Base-by-base conservation (phyloP, 30 jellyfish, hydroid and myxozoan species). In the Chrysaora quinquecirrha region DNA sequence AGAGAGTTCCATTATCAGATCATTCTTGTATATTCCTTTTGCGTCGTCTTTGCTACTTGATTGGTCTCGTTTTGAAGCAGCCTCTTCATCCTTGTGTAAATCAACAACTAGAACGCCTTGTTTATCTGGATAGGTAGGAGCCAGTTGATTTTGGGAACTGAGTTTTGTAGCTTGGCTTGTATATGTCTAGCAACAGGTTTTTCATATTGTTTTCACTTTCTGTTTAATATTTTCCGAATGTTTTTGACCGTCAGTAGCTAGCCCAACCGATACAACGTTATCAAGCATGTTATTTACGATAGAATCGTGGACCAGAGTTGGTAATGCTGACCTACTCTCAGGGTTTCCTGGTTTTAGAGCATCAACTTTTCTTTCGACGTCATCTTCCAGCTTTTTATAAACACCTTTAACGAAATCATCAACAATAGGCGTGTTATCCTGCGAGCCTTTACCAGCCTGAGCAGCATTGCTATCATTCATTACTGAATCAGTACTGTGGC, bases 1-100 rank as follows among this genome's bases (percentile, higher is more conserved):
- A 11, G 79, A 61, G 60, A 82, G 82, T 18, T 82, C 56, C 60
- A 89, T 30, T 50, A 89, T 74, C 32, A 56, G 33, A 38, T 83
- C 84, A 43, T 82, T 75, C 18, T 82, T 34, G 68, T 34, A 16
- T 33, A 32, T 58, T 1, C 30, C 27, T 1, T 52, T 87, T 27
- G 82, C 58, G 7, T 28, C 25, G 20, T 71, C 82, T 38, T 60
- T 43, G 6, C 73, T 38, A 12, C 54, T 75, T 61, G 83, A 62
- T 70, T 68, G 34, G 80, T 50, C 92, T 62, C 64, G 52, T n/a
- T 56, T 48, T 27, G 27, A 30, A 14, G 21, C 84, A 11, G 38
- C 80, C 25, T 68, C 70, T 9, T 24, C 73, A 54, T 52, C 47
- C 1, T 32, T 79, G 47, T 82, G 92, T 2, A 82, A 72, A 60